Evolutionary conservation across 2,888 invertebrate species (phyloP).

Genomic region (Drosophila putrida): DNA sequence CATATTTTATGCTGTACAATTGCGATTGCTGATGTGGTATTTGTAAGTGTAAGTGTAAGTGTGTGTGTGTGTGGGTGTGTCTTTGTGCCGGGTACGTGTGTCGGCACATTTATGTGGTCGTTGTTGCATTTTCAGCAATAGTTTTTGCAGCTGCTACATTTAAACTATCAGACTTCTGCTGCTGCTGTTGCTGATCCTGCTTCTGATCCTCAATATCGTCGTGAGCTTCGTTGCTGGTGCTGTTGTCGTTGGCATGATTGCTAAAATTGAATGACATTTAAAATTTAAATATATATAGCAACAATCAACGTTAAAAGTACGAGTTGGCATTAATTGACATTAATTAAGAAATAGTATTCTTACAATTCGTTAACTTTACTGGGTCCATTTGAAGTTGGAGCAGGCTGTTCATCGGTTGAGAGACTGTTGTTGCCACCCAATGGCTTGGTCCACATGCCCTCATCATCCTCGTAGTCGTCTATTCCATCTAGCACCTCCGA

Average conservation of each 20-base stretch:
- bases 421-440: constrained; percentile 66
- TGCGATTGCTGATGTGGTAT: constrained; percentile 41
- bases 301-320: background rate
- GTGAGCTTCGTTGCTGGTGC: constrained; percentile 49
- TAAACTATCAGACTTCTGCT: constrained; percentile 34
- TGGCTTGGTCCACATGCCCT: constrained; percentile 84
- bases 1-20: constrained; percentile 56
- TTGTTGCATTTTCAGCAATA: constrained; percentile 67
- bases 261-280: constrained; percentile 29
- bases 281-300: background rate
- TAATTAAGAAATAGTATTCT: constrained; percentile 23
- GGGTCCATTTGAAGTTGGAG: constrained; percentile 72
- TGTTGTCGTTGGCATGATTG: constrained; percentile 69
- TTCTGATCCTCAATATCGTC: constrained; percentile 43
- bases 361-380: constrained; percentile 72
- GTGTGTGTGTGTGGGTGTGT: constrained; percentile 23
- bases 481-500: constrained; percentile 74
- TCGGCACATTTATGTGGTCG: constrained; percentile 66
- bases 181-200: constrained; percentile 36
- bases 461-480: constrained; percentile 81
- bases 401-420: constrained; percentile 41
- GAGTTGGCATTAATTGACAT: too few relatives aligned
- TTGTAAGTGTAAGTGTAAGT: constrained; percentile 32
- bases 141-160: constrained; percentile 36
- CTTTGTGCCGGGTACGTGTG: constrained; percentile 30